Percentiles rank a stretch among this genome's conserved stretches.
phyloP scores from a whole-genome alignment of 2,113 vertebrate species.

The Sigmodon hispidus region DNA sequence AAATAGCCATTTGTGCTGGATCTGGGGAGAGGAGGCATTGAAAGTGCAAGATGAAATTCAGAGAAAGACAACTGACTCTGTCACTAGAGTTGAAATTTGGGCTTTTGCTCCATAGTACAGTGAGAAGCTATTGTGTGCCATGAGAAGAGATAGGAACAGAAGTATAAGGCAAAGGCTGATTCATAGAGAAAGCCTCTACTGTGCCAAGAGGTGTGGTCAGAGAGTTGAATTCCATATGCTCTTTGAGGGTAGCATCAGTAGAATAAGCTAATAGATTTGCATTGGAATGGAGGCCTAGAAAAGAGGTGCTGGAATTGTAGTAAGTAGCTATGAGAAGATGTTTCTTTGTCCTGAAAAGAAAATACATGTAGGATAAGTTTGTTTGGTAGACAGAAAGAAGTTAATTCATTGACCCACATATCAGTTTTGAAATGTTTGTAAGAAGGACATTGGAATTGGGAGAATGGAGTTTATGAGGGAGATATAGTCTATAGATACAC shows the following conservation, averaged over 20 bases:
- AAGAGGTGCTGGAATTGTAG: neutral
- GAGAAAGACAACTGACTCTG: neutral
- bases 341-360: neutral
- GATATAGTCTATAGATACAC: neutral
- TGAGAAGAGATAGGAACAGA: neutral
- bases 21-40: neutral
- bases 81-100: neutral
- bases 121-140: neutral
- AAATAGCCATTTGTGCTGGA: neutral
- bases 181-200: neutral
- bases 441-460: neutral
- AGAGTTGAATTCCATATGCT: neutral
- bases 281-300: neutral
- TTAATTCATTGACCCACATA: neutral
- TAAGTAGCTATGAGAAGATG: neutral
- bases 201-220: neutral
- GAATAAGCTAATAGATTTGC: neutral
- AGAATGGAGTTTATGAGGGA: neutral
- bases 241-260: neutral
- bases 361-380: neutral
- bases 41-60: neutral
- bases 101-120: neutral
- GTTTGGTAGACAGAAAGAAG: neutral
- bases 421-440: neutral
- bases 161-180: neutral